Conservation (phyloP, 2,797 vertebrate species). For the Iguana delicatissima region DNA sequence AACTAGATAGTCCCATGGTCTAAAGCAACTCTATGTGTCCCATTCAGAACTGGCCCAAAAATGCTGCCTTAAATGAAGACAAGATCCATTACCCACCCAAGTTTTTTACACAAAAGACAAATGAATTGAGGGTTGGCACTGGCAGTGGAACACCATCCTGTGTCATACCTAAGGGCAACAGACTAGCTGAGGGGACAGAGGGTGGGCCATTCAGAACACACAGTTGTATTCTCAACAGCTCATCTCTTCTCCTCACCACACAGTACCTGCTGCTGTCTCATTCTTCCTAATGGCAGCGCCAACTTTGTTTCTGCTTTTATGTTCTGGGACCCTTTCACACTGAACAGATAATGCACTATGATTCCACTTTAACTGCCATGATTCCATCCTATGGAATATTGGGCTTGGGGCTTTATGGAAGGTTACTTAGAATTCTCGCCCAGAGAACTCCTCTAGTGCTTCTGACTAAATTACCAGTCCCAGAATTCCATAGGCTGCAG, state of each 20-base stretch:
- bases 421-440: no score
- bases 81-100: not conserved
- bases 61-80: not conserved
- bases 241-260: not conserved
- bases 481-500: no score
- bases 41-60: not conserved
- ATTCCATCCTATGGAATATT: no score
- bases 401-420: no score
- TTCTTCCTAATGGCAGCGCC: not conserved
- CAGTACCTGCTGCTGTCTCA: not conserved
- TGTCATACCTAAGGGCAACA: not conserved
- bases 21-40: no score
- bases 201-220: not conserved
- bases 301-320: no score
- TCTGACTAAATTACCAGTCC: no score
- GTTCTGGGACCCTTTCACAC: no score
- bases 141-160: not conserved
- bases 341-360: no score
- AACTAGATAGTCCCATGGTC: not conserved
- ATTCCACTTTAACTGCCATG: no score
- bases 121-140: not conserved
- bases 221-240: not conserved
- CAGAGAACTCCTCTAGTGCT: no score
- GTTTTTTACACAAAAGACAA: not conserved
- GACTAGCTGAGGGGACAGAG: not conserved